These are phyloP conservation scores for Tribolium freemani DNA, from an alignment of 2,888 invertebrate genomes.

Conservation along the genomic window DNA sequence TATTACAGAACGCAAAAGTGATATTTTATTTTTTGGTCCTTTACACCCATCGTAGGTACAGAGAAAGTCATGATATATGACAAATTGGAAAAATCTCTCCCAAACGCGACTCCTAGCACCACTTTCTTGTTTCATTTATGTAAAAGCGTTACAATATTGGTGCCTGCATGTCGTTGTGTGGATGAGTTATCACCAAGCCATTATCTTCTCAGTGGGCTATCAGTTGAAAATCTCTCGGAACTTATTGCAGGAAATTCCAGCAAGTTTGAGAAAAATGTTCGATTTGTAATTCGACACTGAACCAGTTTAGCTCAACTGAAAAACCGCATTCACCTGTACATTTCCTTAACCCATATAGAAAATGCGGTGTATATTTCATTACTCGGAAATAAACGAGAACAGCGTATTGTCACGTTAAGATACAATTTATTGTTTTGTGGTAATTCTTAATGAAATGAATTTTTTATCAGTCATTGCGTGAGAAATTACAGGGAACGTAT, in stretches of 20 bases:
- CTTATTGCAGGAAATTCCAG: background rate
- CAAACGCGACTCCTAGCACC: background rate
- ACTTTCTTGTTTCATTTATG: background rate
- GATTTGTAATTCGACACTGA: conserved; percentile 16
- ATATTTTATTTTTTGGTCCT: too few species aligned
- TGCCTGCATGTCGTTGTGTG: background rate
- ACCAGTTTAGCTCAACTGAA: conserved; percentile 21
- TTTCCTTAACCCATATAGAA: conserved; percentile 30
- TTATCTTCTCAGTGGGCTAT: background rate
- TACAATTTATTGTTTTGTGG: conserved; percentile 4
- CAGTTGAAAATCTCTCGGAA: background rate
- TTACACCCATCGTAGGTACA: background rate
- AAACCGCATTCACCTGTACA: conserved; percentile 28
- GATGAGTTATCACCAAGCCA: background rate
- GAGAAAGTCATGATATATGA: background rate
- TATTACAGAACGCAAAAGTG: background rate
- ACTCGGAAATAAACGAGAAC: background rate
- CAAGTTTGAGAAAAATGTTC: background rate
- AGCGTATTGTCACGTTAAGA: conserved; percentile 6
- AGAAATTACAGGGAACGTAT: background rate
- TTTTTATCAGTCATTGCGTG: conserved; percentile 1
- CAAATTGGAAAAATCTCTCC: background rate
- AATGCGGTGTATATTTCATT: too few species aligned
- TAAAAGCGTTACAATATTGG: background rate
- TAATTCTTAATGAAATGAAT: background rate